Base-by-base conservation (phyloP, 2,113 vertebrate species). In the Hemichromis elongatus region DNA sequence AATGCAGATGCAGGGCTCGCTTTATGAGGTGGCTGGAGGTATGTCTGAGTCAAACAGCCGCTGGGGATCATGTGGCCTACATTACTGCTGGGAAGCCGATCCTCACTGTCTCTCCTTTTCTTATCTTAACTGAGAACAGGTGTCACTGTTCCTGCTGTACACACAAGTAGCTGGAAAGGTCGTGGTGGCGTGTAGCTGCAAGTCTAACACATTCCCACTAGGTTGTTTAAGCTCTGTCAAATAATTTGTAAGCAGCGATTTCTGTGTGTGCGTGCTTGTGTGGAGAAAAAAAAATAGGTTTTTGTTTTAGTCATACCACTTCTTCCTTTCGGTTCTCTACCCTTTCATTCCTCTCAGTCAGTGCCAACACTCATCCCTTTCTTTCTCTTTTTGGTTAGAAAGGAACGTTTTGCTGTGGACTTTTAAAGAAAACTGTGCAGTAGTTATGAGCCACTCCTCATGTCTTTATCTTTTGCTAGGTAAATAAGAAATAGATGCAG, bases 141-240 rank as follows among this genome's bases (percentile, higher is more conserved):
- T 95, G 93, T 94, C 88, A 88, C 92, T 63, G 63, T 86, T 88
- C 53, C 83, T 68, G 89, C 82, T 9, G 79, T 80, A 82, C 63
- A 90, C 83, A 56, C 54, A 3, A 82, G 90, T 86, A 94, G 90
- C 93, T 95, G 91, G 90, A 87, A 13, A 14, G 9, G 85, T 73
- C 75, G 6, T 37, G 84, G 84, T 80, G 82, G 90, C 94, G 21
- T 93, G 92, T 93, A 83, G 83, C 84, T 91, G 92, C 95, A 95
- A 89, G 94, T 90, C 14, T 42, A 47, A 90, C 81, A 63, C 70
- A 83, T 35, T 86, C 77, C 88, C 87, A 87, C 18, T 55, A 45
- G 61, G 80, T 30, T 80, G 18, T 87, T 80, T 86, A 28, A 85
- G 88, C 86, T 86, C 50, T 56, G 73, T 82, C 54, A 70, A 80